These are phyloP conservation scores for Rhinatrema bivittatum DNA, from an alignment of 2,797 vertebrate genomes.

Conservation along the genomic window DNA sequence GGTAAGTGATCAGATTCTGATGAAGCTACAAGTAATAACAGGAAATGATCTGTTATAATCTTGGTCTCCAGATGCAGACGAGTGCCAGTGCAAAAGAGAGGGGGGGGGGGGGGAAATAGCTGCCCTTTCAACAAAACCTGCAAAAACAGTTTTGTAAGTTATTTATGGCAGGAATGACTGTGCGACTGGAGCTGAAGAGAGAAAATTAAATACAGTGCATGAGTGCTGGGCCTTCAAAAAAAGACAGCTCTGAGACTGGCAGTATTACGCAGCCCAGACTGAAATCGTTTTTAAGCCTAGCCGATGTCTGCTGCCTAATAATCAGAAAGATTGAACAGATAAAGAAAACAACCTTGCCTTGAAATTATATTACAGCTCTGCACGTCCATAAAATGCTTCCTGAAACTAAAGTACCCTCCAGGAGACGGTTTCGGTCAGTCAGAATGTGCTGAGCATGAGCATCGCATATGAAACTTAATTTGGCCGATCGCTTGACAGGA, in stretches of 20 bases:
- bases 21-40: constrained; percentile 25
- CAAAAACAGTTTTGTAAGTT: constrained; percentile 59
- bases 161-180: constrained; percentile 38
- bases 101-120: no score
- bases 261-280: neutral
- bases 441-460: neutral
- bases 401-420: neutral
- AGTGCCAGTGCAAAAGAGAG: constrained; percentile 32
- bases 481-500: no score
- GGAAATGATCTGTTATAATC: constrained; percentile 30
- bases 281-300: neutral
- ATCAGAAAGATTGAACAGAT: neutral
- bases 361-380: no score
- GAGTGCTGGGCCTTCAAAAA: neutral
- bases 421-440: neutral
- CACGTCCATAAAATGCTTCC: neutral
- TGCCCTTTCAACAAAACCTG: constrained; percentile 41
- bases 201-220: constrained; percentile 2
- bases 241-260: neutral
- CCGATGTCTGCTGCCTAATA: no score
- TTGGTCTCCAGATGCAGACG: constrained; percentile 14
- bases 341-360: neutral
- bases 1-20: constrained; percentile 29
- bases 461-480: neutral
- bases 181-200: constrained; percentile 34